Base-by-base conservation (phyloP, 2,113 vertebrate genomes). In the Etheostoma spectabile region DNA sequence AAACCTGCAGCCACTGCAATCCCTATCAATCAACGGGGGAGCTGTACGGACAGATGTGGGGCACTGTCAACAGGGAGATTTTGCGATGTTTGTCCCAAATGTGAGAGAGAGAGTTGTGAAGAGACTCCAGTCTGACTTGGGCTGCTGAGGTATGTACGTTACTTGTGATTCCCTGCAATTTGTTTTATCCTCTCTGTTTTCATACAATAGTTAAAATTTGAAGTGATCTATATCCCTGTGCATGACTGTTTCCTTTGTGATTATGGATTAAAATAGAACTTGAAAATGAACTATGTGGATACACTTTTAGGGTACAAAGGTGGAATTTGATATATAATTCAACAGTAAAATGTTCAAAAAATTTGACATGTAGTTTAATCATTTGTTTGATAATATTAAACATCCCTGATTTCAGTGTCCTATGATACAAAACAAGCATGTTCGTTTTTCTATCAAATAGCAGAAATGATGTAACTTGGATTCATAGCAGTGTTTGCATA, bases 71-170 rank as follows among this genome's bases (percentile, higher is more conserved):
- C 22, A 30, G 4, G n/a, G 64, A 86, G 79, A 89, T 83, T 81
- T 83, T 70, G 61, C 24, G 1, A 82, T 49, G 73, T 83, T 87
- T 88, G 83, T 89, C 80, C 76, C 82, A 77, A 72, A 85, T 89
- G 63, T 82, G 68, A 77, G 33, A 64, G 33, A 67, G 46, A 46
- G 66, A 80, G 68, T 72, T 53, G 87, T 90, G 90, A 83, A 88
- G 55, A 82, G 82, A 68, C 83, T 85, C 84, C 80, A 77, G 45
- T 81, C 59, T 91, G 86, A 90, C 33, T 82, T 72, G 55, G 73
- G 77, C 77, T 89, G 82, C 90, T 88, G 86, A 95, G 95, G 95
- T 96, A 95, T 82, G 93, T 79, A 27, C 71, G 30, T 46, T 30
- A n/a, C 24, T 72, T 51, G 1, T 68, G 19, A 68, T 48, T 77